Percentiles rank a stretch among this genome's conserved stretches.
phyloP scores from a whole-genome alignment of 2,888 invertebrate genomes.

The Phlogophora meticulosa region DNA sequence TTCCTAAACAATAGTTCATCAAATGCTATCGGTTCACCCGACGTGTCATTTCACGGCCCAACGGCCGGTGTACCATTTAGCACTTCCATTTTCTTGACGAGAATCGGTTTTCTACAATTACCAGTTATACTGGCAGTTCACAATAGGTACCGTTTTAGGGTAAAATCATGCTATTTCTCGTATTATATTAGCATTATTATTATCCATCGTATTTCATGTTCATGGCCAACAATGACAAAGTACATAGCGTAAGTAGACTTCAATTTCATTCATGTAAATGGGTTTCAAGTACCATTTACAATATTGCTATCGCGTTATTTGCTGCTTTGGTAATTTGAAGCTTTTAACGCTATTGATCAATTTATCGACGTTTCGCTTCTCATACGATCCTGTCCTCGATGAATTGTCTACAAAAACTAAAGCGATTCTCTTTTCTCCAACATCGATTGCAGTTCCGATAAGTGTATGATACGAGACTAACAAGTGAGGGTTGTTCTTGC shows the following conservation, averaged over 20 bases:
- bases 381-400: neutral
- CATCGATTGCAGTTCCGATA: conserved; percentile 81
- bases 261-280: conserved; percentile 50
- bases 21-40: conserved; percentile 74
- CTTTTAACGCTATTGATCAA: conserved; percentile 19
- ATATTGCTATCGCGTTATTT: conserved; percentile 25
- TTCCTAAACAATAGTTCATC: conserved; percentile 84
- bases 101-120: conserved; percentile 73
- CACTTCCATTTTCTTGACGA: conserved; percentile 82
- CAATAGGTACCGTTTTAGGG: conserved; percentile 17
- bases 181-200: conserved; percentile 54
- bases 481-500: conserved; percentile 81
- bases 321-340: conserved; percentile 11
- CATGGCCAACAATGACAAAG: conserved; percentile 46
- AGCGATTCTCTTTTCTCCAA: conserved; percentile 70
- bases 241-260: conserved; percentile 31
- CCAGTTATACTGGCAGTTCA: conserved; percentile 58
- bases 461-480: conserved; percentile 82
- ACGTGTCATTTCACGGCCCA: conserved; percentile 80
- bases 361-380: conserved; percentile 8
- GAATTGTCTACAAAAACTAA: conserved; percentile 16
- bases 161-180: conserved; percentile 21
- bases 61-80: conserved; percentile 82
- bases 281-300: conserved; percentile 33
- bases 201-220: conserved; percentile 44